These are phyloP conservation scores for Cygnus buccinator DNA, from an alignment of 2,113 vertebrate genomes.

Conservation along the genomic window DNA sequence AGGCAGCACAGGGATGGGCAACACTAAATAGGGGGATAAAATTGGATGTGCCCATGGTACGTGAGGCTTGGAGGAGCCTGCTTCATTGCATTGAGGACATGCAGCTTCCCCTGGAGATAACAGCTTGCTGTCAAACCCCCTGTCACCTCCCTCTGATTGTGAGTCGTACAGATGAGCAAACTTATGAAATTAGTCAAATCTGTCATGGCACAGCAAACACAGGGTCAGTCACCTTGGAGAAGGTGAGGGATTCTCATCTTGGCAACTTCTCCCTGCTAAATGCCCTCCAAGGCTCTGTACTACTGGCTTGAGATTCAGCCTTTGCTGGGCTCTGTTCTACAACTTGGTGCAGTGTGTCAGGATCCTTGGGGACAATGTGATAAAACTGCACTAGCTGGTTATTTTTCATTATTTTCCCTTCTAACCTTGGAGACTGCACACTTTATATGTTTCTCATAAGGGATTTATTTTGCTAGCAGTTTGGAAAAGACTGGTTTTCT, in stretches of 20 bases:
- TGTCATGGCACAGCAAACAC: accelerated
- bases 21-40: neutral
- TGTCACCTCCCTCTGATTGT: accelerated
- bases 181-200: neutral
- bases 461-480: conserved; percentile 14
- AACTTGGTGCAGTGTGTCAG: neutral
- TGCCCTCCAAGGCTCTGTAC: neutral
- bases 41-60: accelerated
- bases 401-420: conserved; percentile 4
- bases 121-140: accelerated
- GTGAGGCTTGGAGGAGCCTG: neutral
- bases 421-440: neutral
- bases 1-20: accelerated
- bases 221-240: neutral
- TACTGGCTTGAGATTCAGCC: neutral
- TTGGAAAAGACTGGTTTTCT: conserved; percentile 6
- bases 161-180: neutral
- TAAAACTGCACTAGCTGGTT: neutral
- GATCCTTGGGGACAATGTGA: neutral
- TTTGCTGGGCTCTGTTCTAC: neutral
- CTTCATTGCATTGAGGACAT: neutral
- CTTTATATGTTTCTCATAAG: neutral
- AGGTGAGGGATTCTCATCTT: neutral
- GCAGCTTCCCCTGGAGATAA: neutral
- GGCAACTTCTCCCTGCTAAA: neutral